These are phyloP conservation scores for Scopus umbretta DNA, from an alignment of 2,113 vertebrate genomes.

Conservation along the genomic window DNA sequence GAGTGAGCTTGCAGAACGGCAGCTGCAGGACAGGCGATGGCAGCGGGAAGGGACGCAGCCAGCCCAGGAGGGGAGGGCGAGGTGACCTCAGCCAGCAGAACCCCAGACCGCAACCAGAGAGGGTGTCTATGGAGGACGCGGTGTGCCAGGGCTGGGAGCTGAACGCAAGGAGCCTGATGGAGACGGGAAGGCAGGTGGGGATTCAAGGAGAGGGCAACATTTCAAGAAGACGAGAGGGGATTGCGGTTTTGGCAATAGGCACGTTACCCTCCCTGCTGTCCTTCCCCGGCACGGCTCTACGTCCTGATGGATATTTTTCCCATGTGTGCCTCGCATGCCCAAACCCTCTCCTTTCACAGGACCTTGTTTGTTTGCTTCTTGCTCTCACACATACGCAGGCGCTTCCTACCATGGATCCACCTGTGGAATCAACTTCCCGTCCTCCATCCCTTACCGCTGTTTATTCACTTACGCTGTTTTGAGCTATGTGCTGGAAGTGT, in stretches of 20 bases:
- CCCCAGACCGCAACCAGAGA: not conserved
- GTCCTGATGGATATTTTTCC: not conserved
- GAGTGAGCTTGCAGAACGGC: not conserved
- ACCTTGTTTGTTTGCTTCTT: not conserved
- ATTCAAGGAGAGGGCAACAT: not conserved
- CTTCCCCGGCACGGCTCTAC: not conserved
- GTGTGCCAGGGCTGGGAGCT: not conserved
- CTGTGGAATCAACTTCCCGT: conserved; percentile 47
- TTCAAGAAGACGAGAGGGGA: not conserved
- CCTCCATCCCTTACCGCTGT: not conserved
- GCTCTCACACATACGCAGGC: not conserved
- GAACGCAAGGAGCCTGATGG: not conserved
- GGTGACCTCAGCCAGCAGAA: not conserved
- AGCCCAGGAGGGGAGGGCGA: not conserved
- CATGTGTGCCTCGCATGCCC: not conserved
- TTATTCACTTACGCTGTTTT: not conserved
- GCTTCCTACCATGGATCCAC: conserved; percentile 36
- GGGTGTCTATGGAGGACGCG: accelerated
- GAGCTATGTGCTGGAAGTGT: not conserved
- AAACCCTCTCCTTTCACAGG: not conserved
- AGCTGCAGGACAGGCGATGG: no score
- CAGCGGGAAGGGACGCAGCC: accelerated
- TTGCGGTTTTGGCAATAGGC: accelerated
- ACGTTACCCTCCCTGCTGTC: not conserved
- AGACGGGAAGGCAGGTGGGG: not conserved